phyloP scores from a whole-genome alignment of 2,888 invertebrate genomes.

The Agonopterix subpropinquella region DNA sequence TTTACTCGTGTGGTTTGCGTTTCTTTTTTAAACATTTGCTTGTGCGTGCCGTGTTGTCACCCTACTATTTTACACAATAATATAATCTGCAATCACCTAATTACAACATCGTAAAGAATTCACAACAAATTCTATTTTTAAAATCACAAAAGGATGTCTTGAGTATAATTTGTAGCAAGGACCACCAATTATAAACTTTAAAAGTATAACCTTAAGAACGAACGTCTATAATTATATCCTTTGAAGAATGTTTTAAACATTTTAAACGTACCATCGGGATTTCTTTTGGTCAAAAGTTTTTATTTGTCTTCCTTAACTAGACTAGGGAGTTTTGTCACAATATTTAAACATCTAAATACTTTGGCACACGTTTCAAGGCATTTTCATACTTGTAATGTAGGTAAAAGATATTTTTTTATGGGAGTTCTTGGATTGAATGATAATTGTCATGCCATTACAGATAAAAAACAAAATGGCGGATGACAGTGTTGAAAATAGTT shows the following conservation, averaged over 20 bases:
- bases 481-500: neutral
- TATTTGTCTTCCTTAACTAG: slow-evolving; percentile 15
- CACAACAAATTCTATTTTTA: slow-evolving; percentile 2
- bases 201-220: slow-evolving; percentile 42
- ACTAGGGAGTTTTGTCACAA: slow-evolving; percentile 14
- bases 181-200: slow-evolving; percentile 46
- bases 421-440: too few species aligned
- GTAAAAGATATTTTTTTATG: too few species aligned
- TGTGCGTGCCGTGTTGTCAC: too few species aligned
- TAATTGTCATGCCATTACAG: neutral
- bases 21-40: too few species aligned
- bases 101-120: too few species aligned
- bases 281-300: slow-evolving; percentile 21
- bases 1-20: too few species aligned
- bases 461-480: neutral
- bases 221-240: slow-evolving; percentile 42
- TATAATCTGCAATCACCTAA: too few species aligned
- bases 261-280: slow-evolving; percentile 32
- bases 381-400: too few species aligned
- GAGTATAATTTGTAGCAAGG: slow-evolving; percentile 37
- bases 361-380: too few species aligned
- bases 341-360: neutral
- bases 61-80: too few species aligned
- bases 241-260: slow-evolving; percentile 42
- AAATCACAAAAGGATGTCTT: slow-evolving; percentile 33